Base-by-base conservation (phyloP, 2,888 invertebrate genomes). In the Drosophila limbata region DNA sequence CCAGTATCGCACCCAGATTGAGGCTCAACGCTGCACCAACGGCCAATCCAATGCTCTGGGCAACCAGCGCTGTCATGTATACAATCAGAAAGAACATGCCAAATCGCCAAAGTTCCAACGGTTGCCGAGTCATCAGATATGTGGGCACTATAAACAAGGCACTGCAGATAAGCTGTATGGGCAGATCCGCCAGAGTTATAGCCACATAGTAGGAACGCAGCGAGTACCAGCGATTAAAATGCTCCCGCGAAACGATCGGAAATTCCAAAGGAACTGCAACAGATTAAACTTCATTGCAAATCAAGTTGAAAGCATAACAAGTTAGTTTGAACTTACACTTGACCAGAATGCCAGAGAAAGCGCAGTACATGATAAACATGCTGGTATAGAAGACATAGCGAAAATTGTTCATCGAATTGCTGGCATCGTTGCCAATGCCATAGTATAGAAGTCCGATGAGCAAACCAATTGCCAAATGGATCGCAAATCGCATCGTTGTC, bases 281-380 rank as follows among this genome's bases (percentile, higher is more conserved):
- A 15, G 9, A 57, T 37, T 9, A 4, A 21, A 19, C 9, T 1
- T 42, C 5, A 17, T 48, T 15, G 6, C 8, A 48, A 17, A 33
- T 11, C 13, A 31, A 25, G 15, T 6, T 21, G 9, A 31, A 13
- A n/a, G 1, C 1, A 33, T 0, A 5, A 19, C 9, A 31, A 13
- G 11, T 25, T n/a, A 10, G 21, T 1, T 2, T 9, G 4, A 67
- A 95, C 97, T 96, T 94, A 98, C 98, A 98, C 76, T 96, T 96
- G 31, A 98, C 95, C 48, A 97, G 95, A 63, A 97, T 96, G 13
- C 97, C 95, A 93, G 97, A 98, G 92, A 98, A 97, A 0, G 98
- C 96, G 6, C 97, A 98, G 92, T 97, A 97, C 96, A 98, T 98
- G 57, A 98, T 94, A 92, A 98, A 99, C 95, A 99, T 96, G 56